Evolutionary conservation across 2,888 invertebrate species (phyloP).

Genomic region (Harpalus rufipes): DNA sequence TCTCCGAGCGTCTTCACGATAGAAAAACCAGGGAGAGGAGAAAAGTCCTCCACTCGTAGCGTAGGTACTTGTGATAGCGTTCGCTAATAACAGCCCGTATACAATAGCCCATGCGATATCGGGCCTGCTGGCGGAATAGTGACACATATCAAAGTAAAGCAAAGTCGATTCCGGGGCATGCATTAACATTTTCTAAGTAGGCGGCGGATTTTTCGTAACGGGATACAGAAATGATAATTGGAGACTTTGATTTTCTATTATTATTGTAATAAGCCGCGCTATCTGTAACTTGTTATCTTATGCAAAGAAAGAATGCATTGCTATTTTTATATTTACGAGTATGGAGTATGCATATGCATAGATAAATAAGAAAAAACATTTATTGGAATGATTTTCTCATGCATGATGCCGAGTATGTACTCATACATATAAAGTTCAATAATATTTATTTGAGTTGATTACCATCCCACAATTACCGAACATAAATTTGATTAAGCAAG

Average conservation of each 20-base stretch:
- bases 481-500: no score
- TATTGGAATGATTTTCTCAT: no score
- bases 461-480: no score
- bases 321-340: background rate
- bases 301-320: background rate
- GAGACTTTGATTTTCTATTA: slow-evolving; percentile 37
- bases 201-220: slow-evolving; percentile 43
- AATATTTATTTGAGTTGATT: no score
- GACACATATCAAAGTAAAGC: slow-evolving; percentile 16
- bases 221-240: slow-evolving; percentile 42
- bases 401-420: no score
- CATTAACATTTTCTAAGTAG: slow-evolving; percentile 38
- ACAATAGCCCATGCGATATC: slow-evolving; percentile 36
- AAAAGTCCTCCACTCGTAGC: background rate
- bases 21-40: slow-evolving; percentile 25
- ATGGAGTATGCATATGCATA: background rate
- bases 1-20: background rate
- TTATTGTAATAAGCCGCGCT: slow-evolving; percentile 32
- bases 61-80: slow-evolving; percentile 29
- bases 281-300: background rate
- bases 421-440: no score
- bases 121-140: slow-evolving; percentile 12
- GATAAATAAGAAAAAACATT: background rate
- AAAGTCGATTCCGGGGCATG: slow-evolving; percentile 17
- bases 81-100: slow-evolving; percentile 47